A percentile compares a stretch with the other conserved stretches of the same genome.
phyloP scores from a whole-genome alignment of 2,888 invertebrate species.

The Sarcophaga variegata region DNA sequence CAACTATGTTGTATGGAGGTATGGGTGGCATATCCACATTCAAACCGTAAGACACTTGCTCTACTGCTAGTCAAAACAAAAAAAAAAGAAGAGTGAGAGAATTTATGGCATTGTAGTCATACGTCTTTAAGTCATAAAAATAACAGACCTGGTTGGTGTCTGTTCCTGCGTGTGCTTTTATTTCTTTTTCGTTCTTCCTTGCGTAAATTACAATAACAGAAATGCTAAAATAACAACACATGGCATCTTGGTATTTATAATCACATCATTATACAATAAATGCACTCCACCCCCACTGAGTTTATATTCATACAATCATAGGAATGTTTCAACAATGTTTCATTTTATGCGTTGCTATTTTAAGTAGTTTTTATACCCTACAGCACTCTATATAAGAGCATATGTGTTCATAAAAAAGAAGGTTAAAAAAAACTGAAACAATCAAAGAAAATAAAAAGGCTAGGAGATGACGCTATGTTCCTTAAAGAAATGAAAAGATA shows the following conservation, averaged over 20 bases:
- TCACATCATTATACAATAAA: constrained; percentile 52
- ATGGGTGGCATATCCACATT: not conserved
- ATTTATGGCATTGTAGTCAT: not conserved
- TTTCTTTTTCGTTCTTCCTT: not conserved
- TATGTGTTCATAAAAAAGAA: too few species aligned
- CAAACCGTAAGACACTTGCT: not conserved
- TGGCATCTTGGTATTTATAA: constrained; percentile 61
- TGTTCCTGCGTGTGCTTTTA: too few species aligned
- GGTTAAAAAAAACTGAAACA: too few species aligned
- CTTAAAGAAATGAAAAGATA: too few species aligned
- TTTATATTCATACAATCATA: too few species aligned
- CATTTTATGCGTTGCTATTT: not conserved
- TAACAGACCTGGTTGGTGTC: not conserved
- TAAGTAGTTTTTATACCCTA: not conserved
- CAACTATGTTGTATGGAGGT: not conserved
- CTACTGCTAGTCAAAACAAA: not conserved
- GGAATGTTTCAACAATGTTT: not conserved
- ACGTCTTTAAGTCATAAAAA: not conserved
- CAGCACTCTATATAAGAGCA: too few species aligned
- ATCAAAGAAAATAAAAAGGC: too few species aligned
- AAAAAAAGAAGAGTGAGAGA: not conserved
- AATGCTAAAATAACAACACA: constrained; percentile 36
- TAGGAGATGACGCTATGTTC: too few species aligned
- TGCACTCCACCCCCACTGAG: constrained; percentile 19
- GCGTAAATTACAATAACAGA: too few species aligned